Evolutionary conservation across 2,888 invertebrate species (phyloP), one percentile per base, ranked within the genome.

Genomic region (Ophion slaviceki): DNA sequence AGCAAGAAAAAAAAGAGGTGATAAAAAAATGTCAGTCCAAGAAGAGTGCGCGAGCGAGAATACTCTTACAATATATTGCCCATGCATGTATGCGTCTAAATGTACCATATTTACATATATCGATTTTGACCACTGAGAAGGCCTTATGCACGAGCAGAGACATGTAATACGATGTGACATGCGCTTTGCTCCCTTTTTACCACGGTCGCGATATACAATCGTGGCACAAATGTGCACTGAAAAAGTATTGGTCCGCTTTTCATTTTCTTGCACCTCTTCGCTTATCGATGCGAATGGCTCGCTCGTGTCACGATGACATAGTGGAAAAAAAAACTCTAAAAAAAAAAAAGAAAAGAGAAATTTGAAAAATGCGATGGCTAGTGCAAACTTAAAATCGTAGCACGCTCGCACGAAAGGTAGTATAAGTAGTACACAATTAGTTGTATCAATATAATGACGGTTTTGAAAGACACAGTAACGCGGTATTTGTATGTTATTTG

Each of bases 391-490:
- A 28, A 75, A 86, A 86, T 78, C 47, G 80, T 74, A 80, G 86
- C 86, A 86, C 86, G 86, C 83, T 83, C 83, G 86, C 86, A 86
- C 83, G 86, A 75, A 86, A 86, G 77, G 40, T 83, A 78, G 53
- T 2, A 70, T 24, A 53, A 53, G 62, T 59, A 70, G 53, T 76
- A 76, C 53, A 47, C 47, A 47, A 68, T 74, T 76, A 71, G 71
- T 79, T 82, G 77, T 40, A 77, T 47, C 47, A 10, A 47, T 72
- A 82, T 40, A 20, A 80, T 76, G 45, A 68, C 17, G 57, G 24
- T 80, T 66, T 78, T 40, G n/a, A 82, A 62, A 32, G 47, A 84
- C 82, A 82, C 86, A 80, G 77, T 77, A 83, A 80, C 70, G 83
- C 80, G 86, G 61, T 57, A 77, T 74, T 70, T 77, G 83, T 83